phyloP scores from a whole-genome alignment of 2,113 vertebrate genomes.

The Brachyistius frenatus region DNA sequence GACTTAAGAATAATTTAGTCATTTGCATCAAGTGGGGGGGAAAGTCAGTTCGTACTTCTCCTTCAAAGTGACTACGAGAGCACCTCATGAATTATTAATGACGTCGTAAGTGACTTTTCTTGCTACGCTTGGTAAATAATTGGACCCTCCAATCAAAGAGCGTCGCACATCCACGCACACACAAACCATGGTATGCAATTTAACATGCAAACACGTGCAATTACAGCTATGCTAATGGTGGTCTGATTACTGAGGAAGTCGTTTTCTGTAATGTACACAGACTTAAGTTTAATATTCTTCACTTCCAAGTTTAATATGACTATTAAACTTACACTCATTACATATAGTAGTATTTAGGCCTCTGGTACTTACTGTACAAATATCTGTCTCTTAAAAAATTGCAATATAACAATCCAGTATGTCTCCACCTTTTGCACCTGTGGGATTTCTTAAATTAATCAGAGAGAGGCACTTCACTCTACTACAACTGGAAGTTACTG shows the following conservation, averaged over 20 bases:
- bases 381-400: no score
- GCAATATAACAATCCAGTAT: no score
- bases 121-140: constrained; percentile 45
- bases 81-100: constrained; percentile 44
- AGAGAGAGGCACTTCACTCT: no score
- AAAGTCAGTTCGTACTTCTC: constrained; percentile 26
- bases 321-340: neutral
- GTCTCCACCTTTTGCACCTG: no score
- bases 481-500: no score
- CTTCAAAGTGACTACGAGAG: constrained; percentile 31
- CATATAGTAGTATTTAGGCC: neutral
- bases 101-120: constrained; percentile 23
- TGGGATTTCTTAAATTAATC: no score
- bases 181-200: no score
- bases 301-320: neutral
- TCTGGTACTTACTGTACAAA: no score
- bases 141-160: constrained; percentile 43
- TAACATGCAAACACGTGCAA: constrained; percentile 4
- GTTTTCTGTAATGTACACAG: neutral
- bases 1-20: constrained; percentile 6
- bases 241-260: neutral
- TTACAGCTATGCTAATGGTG: neutral
- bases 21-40: constrained; percentile 9
- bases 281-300: constrained; percentile 1
- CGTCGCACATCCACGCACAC: neutral